Percentiles rank a stretch among this genome's conserved stretches.
These are phyloP conservation scores for Etheostoma nigrum DNA, from an alignment of 2,797 vertebrate genomes.

Conservation along the genomic window DNA sequence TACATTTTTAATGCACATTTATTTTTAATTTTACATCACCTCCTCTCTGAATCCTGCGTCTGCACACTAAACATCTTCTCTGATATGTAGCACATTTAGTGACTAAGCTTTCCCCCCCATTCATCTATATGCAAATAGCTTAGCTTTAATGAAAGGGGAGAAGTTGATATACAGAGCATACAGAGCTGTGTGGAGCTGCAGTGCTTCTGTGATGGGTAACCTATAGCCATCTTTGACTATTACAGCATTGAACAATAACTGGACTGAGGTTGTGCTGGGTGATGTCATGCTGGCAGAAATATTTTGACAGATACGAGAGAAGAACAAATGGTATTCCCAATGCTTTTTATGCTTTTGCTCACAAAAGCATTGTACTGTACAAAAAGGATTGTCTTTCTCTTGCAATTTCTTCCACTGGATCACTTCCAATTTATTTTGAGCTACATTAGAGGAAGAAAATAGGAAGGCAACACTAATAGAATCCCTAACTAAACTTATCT, in stretches of 20 bases:
- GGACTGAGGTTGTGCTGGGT: constrained; percentile 32
- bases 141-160: constrained; percentile 71
- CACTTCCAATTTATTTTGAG: constrained; percentile 30
- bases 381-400: constrained; percentile 21
- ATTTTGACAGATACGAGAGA: constrained; percentile 26
- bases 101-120: constrained; percentile 54
- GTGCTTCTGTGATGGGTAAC: constrained; percentile 43
- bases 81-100: constrained; percentile 66
- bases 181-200: constrained; percentile 18
- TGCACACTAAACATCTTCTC: constrained; percentile 25
- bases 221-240: constrained; percentile 56
- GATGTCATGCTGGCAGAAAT: constrained; percentile 35
- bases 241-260: constrained; percentile 41
- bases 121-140: constrained; percentile 50
- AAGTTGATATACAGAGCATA: constrained; percentile 52
- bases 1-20: constrained; percentile 9
- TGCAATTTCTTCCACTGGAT: constrained; percentile 27
- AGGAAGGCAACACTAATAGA: background rate
- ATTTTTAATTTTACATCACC: background rate
- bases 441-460: constrained; percentile 17
- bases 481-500: constrained; percentile 14
- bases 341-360: constrained; percentile 27
- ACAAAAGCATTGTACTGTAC: constrained; percentile 23
- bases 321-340: constrained; percentile 17
- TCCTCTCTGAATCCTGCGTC: constrained; percentile 4